phyloP scores from a whole-genome alignment of 2,113 vertebrate species.

The Bucco capensis region DNA sequence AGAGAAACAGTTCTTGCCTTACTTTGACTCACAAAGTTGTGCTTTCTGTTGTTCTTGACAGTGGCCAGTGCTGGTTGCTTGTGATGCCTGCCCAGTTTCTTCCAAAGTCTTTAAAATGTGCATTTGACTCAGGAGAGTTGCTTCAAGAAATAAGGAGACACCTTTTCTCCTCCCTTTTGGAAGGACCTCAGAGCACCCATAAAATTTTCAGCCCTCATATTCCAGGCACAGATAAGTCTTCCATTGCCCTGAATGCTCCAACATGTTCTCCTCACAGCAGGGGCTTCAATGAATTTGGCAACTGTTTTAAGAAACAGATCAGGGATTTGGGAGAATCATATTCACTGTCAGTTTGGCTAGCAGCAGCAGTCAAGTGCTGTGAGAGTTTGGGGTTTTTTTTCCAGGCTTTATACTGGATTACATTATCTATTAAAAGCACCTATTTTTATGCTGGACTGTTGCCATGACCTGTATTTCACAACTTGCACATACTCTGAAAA shows the following conservation, averaged over 20 bases:
- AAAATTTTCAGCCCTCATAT: neutral
- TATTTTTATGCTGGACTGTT: conserved; percentile 43
- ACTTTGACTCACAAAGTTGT: neutral
- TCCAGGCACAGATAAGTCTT: neutral
- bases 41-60: neutral
- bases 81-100: neutral
- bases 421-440: conserved; percentile 43
- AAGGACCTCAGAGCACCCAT: neutral
- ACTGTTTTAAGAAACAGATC: neutral
- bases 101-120: neutral
- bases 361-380: neutral
- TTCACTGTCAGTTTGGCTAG: neutral
- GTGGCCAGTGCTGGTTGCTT: neutral
- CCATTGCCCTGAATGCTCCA: neutral
- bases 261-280: neutral
- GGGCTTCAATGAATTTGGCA: neutral
- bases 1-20: neutral
- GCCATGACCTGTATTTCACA: conserved; percentile 41
- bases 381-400: neutral
- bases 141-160: neutral
- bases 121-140: neutral
- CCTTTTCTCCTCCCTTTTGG: neutral
- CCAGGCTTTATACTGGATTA: conserved; percentile 18
- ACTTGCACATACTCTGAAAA: neutral
- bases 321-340: neutral